Percentiles rank a stretch among this genome's conserved stretches.
phyloP scores from a whole-genome alignment of 2,113 vertebrate species.

The Burhinus bistriatus region DNA sequence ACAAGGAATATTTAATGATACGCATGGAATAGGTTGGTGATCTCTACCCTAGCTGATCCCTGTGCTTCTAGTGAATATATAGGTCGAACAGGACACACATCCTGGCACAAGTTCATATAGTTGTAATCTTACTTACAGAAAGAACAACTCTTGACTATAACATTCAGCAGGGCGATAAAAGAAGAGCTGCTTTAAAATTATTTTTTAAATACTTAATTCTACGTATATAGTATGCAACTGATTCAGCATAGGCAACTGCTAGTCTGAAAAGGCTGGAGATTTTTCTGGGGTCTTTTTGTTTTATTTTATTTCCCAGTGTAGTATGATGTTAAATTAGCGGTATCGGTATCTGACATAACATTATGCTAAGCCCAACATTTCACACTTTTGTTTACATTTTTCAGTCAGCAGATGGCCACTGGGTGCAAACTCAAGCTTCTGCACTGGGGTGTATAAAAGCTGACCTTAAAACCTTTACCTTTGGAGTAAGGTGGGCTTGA shows the following conservation, averaged over 20 bases:
- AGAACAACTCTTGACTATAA: neutral
- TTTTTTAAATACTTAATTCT: neutral
- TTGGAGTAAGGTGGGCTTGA: neutral
- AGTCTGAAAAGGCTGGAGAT: neutral
- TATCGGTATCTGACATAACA: neutral
- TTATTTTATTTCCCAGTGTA: neutral
- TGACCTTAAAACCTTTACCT: neutral
- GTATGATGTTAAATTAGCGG: neutral
- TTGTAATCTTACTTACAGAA: neutral
- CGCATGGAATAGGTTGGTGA: neutral
- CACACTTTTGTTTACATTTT: neutral
- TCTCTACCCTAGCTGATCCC: neutral
- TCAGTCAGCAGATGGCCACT: neutral
- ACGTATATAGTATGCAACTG: neutral
- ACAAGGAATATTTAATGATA: neutral
- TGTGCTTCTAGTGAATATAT: neutral
- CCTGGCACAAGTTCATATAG: neutral
- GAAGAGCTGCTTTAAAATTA: neutral
- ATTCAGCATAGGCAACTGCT: neutral
- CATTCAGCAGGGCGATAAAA: neutral
- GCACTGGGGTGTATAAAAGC: neutral
- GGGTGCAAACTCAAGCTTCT: neutral
- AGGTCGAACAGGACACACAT: neutral
- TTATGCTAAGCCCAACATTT: neutral
- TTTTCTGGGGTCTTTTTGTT: neutral